Conservation (phyloP, 2,797 vertebrate species). For the Picus viridis region DNA sequence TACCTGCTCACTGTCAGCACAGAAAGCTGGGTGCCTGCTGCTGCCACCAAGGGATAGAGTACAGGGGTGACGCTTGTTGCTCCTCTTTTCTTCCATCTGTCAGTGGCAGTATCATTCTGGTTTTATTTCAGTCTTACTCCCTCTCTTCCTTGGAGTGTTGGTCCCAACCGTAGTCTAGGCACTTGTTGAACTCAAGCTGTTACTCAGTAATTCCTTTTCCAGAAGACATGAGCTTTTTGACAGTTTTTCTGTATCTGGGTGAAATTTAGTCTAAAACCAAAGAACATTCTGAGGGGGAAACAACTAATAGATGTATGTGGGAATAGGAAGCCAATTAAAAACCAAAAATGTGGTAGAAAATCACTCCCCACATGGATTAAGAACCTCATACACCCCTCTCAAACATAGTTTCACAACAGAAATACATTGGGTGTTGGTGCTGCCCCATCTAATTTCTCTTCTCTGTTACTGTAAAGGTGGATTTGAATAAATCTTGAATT, state of each 20-base stretch:
- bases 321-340: neutral
- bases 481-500: neutral
- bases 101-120: accelerated
- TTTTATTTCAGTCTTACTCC: neutral
- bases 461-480: neutral
- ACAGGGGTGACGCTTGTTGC: neutral
- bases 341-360: neutral
- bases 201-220: neutral
- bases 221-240: neutral
- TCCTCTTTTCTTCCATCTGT: neutral
- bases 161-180: accelerated
- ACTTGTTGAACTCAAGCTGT: neutral
- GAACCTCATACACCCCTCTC: accelerated
- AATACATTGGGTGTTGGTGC: neutral
- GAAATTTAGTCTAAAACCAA: neutral
- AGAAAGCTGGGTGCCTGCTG: neutral
- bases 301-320: neutral
- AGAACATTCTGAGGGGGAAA: neutral
- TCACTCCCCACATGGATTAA: neutral
- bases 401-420: neutral
- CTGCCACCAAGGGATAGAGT: neutral
- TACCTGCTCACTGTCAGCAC: accelerated
- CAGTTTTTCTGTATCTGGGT: neutral
- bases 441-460: neutral
- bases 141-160: neutral